Percentiles rank a stretch among this genome's conserved stretches.
Evolutionary conservation across 2,797 vertebrate species (phyloP).

Genomic region (Okamejei kenojei): DNA sequence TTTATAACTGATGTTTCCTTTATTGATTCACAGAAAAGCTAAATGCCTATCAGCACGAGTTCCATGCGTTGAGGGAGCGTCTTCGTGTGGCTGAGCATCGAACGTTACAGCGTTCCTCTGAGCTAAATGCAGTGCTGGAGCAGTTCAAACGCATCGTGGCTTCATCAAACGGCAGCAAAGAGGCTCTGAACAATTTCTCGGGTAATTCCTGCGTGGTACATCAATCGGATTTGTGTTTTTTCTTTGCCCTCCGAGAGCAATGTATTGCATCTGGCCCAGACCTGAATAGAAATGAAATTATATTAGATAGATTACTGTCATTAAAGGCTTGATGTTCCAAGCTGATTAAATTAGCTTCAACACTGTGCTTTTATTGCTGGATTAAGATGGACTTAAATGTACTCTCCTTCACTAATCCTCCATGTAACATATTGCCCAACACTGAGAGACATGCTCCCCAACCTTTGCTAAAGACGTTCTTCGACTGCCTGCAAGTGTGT

Average conservation of each 20-base stretch:
- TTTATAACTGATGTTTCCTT: constrained; percentile 29
- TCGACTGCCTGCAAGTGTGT: not conserved
- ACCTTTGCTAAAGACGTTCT: not conserved
- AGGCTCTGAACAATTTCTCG: constrained; percentile 80
- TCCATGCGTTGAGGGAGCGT: constrained; percentile 89
- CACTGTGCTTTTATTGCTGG: not conserved
- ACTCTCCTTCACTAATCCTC: not conserved
- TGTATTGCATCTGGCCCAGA: not conserved
- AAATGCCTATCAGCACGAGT: constrained; percentile 90
- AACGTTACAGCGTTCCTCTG: constrained; percentile 89
- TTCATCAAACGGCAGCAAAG: constrained; percentile 83
- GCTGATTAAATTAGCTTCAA: not conserved
- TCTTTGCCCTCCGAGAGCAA: not conserved
- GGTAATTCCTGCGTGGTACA: constrained; percentile 54
- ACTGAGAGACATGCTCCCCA: not conserved
- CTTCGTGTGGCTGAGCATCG: constrained; percentile 90
- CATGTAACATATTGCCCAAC: not conserved
- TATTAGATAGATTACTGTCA: not conserved
- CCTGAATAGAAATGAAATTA: not conserved
- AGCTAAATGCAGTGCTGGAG: constrained; percentile 86
- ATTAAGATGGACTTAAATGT: not conserved
- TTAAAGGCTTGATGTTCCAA: not conserved
- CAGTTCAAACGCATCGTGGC: constrained; percentile 84
- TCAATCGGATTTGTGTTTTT: too few relatives aligned
- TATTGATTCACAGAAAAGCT: constrained; percentile 72